These are phyloP conservation scores for Passer domesticus DNA, from an alignment of 2,113 vertebrate genomes.

Conservation along the genomic window DNA sequence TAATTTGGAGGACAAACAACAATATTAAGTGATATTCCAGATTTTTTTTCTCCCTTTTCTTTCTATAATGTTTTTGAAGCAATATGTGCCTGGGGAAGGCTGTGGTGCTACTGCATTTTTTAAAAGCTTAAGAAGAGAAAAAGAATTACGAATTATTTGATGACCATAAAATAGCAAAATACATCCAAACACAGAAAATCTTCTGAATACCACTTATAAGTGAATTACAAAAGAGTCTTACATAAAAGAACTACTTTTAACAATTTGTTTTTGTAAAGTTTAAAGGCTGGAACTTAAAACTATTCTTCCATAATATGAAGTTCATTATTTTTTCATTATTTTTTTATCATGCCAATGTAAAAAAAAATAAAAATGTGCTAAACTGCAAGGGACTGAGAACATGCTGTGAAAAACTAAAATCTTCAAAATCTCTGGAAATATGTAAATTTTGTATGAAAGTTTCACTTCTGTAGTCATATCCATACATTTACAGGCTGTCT, in stretches of 20 bases:
- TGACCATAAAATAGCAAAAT: not conserved
- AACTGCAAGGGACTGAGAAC: not conserved
- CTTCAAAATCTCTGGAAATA: not conserved
- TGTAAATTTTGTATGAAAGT: not conserved
- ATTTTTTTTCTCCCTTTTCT: not conserved
- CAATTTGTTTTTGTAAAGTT: not conserved
- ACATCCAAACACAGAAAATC: not conserved
- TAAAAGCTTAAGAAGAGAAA: not conserved
- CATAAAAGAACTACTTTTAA: not conserved
- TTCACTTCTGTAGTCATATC: not conserved
- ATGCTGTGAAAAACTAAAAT: not conserved
- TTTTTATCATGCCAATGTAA: not conserved
- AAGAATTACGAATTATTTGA: not conserved
- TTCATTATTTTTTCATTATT: not conserved
- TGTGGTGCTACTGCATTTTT: not conserved
- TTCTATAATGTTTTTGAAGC: not conserved
- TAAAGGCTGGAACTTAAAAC: not conserved
- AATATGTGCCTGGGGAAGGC: not conserved
- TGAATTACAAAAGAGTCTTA: not conserved
- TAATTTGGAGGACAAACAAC: not conserved
- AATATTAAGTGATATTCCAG: not conserved
- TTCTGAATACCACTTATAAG: not conserved
- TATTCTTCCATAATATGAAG: not conserved
- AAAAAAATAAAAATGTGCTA: not conserved
- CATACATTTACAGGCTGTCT: not conserved